Evolutionary conservation across 2,113 vertebrate genomes (phyloP), one percentile per base, ranked within the genome.

Genomic region (Hippolais icterina): DNA sequence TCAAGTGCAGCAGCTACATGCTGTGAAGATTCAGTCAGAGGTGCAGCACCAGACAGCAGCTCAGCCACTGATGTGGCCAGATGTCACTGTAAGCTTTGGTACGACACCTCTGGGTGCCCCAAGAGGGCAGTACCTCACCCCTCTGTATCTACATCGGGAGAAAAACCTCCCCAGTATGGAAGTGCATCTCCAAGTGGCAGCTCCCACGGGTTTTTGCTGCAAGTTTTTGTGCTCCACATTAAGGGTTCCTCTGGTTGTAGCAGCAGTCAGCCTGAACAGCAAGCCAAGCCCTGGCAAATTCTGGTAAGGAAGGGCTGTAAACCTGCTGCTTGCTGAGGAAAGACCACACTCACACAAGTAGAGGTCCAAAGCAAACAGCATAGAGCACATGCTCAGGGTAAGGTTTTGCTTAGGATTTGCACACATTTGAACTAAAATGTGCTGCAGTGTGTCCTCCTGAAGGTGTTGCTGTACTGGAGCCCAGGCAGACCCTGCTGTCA

Each of bases 41-140:
- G 28, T 25, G 50, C 35, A 74, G 35, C 5, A 29, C 23, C 41
- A 61, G 52, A 78, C 89, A 91, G 39, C 89, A 92, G 39, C 56
- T 66, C 13, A 22, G 39, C 75, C 47, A 9, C 37, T 29, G n/a
- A 18, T 0, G 2, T 35, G 39, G 64, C 46, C 49, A 56, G 52
- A 41, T 37, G 44, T 74, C 35, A 12, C 10, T 35, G 68, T 13
- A 31, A 71, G 41, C 37, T 84, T 83, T 69, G 53, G 14, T 17
- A 60, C 5, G 1, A 15, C 1, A 4, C 8, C 33, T 47, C 82
- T 66, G 37, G 12, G 59, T 71, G 44, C 60, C 72, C 8, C 0
- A 66, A 31, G 79, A 64, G 39, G 54, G 47, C 75, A 75, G 31
- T 39, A 56, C 76, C 61, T 90, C 79, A 64, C 37, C 11, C 25